These are phyloP conservation scores for Drosophila melanica DNA, from an alignment of 1,140 invertebrate genomes.

Conservation along the genomic window DNA sequence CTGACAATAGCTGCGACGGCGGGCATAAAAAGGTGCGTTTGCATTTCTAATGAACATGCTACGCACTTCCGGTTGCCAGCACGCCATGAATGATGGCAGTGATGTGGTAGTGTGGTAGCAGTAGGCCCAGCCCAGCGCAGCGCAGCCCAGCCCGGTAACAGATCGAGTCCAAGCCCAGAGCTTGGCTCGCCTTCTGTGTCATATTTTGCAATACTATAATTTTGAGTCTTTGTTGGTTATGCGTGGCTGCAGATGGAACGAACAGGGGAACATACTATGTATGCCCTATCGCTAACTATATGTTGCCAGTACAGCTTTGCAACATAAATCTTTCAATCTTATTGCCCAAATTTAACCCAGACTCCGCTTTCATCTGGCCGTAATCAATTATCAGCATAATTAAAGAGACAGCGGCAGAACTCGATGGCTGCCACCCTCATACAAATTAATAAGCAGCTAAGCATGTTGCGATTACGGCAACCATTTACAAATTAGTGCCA, in stretches of 20 bases:
- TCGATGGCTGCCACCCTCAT: constrained; percentile 57
- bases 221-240: constrained; percentile 60
- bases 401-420: constrained; percentile 50
- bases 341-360: constrained; percentile 53
- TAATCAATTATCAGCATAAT: constrained; percentile 73
- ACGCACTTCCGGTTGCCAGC: constrained; percentile 75
- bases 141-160: constrained; percentile 10
- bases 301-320: constrained; percentile 25
- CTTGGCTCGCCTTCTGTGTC: constrained; percentile 66
- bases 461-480: constrained; percentile 72
- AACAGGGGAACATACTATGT: not conserved
- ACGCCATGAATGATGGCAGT: constrained; percentile 68
- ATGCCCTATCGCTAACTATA: constrained; percentile 9
- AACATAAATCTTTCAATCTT: constrained; percentile 64
- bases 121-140: constrained; percentile 26
- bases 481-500: constrained; percentile 82
- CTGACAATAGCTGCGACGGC: constrained; percentile 45
- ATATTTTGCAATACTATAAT: constrained; percentile 80
- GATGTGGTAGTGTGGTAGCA: not conserved
- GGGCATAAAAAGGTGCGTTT: constrained; percentile 75
- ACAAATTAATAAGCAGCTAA: constrained; percentile 75
- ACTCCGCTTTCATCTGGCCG: constrained; percentile 33
- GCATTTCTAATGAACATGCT: constrained; percentile 82
- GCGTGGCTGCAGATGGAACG: constrained; percentile 59
- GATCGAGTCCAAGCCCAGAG: constrained; percentile 16